Percentiles rank a stretch among this genome's conserved stretches.
These are phyloP conservation scores for Chloroclystis v-ata DNA, from an alignment of 2,888 invertebrate genomes.

Conservation along the genomic window DNA sequence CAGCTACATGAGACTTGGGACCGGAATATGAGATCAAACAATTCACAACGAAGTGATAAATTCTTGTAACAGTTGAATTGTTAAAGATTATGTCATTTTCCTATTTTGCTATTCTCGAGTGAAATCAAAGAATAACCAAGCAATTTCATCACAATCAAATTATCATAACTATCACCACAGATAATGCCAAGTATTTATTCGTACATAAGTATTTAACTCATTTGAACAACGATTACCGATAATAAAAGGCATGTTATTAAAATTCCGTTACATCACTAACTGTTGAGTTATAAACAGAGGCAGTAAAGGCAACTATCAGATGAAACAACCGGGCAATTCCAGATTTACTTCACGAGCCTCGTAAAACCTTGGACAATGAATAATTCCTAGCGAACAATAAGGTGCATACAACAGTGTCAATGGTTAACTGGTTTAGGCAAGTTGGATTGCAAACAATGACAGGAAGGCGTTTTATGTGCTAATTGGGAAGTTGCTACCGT, in stretches of 20 bases:
- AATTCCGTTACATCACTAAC: too few relatives aligned
- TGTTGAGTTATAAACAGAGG: too few relatives aligned
- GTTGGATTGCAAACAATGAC: slow-evolving; percentile 47
- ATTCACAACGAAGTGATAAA: slow-evolving; percentile 25
- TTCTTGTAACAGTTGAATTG: slow-evolving; percentile 9
- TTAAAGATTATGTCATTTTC: too few relatives aligned
- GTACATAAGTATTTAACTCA: too few relatives aligned
- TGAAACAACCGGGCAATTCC: background rate
- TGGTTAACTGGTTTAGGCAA: slow-evolving; percentile 40
- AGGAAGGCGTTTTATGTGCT: slow-evolving; percentile 37
- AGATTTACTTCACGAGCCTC: background rate
- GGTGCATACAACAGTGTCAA: slow-evolving; percentile 23
- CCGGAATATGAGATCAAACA: slow-evolving; percentile 27
- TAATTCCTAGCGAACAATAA: slow-evolving; percentile 23
- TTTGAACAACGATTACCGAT: too few relatives aligned
- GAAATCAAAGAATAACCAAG: too few relatives aligned
- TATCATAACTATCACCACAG: too few relatives aligned
- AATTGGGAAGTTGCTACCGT: slow-evolving; percentile 7
- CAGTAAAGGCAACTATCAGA: too few relatives aligned
- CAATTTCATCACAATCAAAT: too few relatives aligned
- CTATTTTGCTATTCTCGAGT: too few relatives aligned
- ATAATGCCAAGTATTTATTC: too few relatives aligned
- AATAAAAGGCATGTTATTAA: too few relatives aligned
- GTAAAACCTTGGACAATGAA: slow-evolving; percentile 8
- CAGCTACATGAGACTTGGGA: slow-evolving; percentile 30